Evolutionary conservation across 1,140 invertebrate species (phyloP).

Genomic region (Panagrolaimus sp.): DNA sequence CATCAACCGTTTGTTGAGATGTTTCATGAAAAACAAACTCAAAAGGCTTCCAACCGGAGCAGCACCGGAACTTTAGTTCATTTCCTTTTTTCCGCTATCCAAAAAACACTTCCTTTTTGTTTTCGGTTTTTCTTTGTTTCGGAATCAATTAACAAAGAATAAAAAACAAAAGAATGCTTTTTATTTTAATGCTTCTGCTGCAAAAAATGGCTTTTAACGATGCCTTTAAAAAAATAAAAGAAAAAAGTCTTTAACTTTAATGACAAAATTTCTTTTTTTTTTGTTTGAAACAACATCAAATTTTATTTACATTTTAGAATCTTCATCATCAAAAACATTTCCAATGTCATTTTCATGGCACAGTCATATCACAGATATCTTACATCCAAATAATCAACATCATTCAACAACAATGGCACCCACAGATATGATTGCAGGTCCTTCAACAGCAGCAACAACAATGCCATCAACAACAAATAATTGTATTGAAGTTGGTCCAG

Average conservation of each 20-base stretch:
- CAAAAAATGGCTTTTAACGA: background rate
- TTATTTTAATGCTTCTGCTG: background rate
- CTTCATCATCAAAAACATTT: constrained; percentile 7
- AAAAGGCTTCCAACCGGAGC: too few relatives aligned
- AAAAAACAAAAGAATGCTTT: background rate
- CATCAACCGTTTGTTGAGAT: too few relatives aligned
- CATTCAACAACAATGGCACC: background rate
- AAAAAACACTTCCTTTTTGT: too few relatives aligned
- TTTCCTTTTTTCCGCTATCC: too few relatives aligned
- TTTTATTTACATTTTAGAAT: background rate
- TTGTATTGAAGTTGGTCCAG: background rate
- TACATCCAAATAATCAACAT: background rate
- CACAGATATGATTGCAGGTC: background rate
- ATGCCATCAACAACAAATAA: background rate
- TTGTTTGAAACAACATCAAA: background rate
- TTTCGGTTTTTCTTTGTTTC: too few relatives aligned
- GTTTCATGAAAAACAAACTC: too few relatives aligned
- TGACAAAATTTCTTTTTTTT: background rate
- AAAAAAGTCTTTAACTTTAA: background rate
- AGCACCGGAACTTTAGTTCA: too few relatives aligned
- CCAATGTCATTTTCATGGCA: constrained; percentile 29
- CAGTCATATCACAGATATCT: constrained; percentile 17
- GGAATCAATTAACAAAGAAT: too few relatives aligned
- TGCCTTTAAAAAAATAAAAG: background rate
- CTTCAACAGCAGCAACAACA: background rate